Evolutionary conservation across 2,113 vertebrate species (phyloP), one percentile per base, ranked within the genome.

Genomic region (Neogobius melanostomus): DNA sequence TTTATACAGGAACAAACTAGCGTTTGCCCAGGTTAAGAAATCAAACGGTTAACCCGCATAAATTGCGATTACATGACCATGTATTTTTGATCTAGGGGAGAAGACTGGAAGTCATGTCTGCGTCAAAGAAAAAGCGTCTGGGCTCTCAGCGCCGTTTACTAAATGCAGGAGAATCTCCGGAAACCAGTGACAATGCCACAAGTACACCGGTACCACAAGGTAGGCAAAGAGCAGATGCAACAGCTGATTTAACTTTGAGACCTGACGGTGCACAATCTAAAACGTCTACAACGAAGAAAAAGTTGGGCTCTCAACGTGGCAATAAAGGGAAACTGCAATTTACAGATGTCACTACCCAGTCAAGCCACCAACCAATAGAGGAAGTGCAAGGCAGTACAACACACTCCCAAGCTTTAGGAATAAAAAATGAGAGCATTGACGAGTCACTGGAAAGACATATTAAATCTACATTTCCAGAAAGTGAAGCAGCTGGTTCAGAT

Each of bases 71-170:
- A 12, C 28, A 42, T 59, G 42, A 59, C 15, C 66, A 53, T 76
- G 76, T 80, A 45, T 86, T 64, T n/a, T 63, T 72, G 65, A 45
- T 85, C 50, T 69, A 91, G 89, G 78, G 69, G 75, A 54, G 68
- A 85, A 15, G 89, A 92, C 66, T 64, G 74, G 83, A 84, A 87
- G 71, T 65, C 77, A 72, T 92, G 90, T 89, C 91, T 77, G 66
- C 43, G 15, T 12, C 76, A 28, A 21, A 87, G 70, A 96, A 90
- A 85, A 81, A 81, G 78, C 95, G 88, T 57, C 10, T 95, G 77
- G 95, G 93, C 49, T 95, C 94, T 68, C 89, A 56, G 28, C 53
- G 89, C 48, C 0, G 81, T 66, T 0, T 46, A 0, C 61, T 21
- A 59, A 53, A 45, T 64, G 60, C 82, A 45, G 66, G 57, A 5